A percentile compares a stretch with the other conserved stretches of the same genome.
Conservation (phyloP, 2,797 vertebrate genomes). For the Paguma larvata region DNA sequence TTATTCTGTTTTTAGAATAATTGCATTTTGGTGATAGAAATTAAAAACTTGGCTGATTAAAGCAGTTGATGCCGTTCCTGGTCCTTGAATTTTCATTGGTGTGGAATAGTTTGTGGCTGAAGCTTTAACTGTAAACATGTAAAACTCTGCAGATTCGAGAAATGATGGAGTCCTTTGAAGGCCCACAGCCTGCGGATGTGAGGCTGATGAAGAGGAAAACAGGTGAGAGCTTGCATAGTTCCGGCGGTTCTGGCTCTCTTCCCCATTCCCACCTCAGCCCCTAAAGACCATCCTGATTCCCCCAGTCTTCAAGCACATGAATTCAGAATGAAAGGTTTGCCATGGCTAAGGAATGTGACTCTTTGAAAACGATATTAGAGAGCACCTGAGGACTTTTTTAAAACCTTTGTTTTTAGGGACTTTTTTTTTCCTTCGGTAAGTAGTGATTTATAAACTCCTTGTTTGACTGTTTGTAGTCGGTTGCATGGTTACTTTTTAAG, state of each 20-base stretch:
- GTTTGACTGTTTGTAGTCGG: slow-evolving; percentile 87
- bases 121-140: slow-evolving; percentile 78
- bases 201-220: slow-evolving; percentile 99
- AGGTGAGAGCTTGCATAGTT: slow-evolving; percentile 94
- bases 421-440: slow-evolving; percentile 89
- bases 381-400: slow-evolving; percentile 87
- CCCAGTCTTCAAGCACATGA: slow-evolving; percentile 92
- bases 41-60: slow-evolving; percentile 18
- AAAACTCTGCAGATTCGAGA: slow-evolving; percentile 93
- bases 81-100: slow-evolving; percentile 8
- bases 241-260: slow-evolving; percentile 85
- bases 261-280: slow-evolving; percentile 86
- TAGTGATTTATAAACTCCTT: slow-evolving; percentile 86
- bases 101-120: background rate
- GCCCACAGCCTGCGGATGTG: slow-evolving; percentile 98
- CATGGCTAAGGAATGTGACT: slow-evolving; percentile 95
- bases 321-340: slow-evolving; percentile 95
- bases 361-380: slow-evolving; percentile 89
- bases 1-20: background rate
- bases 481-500: slow-evolving; percentile 91
- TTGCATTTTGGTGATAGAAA: slow-evolving; percentile 19
- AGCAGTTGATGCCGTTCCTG: background rate
- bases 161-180: slow-evolving; percentile 97
- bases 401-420: slow-evolving; percentile 87
- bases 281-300: slow-evolving; percentile 89